Conservation (phyloP, 2,113 vertebrate species). For the Xyliphius kryptos region DNA sequence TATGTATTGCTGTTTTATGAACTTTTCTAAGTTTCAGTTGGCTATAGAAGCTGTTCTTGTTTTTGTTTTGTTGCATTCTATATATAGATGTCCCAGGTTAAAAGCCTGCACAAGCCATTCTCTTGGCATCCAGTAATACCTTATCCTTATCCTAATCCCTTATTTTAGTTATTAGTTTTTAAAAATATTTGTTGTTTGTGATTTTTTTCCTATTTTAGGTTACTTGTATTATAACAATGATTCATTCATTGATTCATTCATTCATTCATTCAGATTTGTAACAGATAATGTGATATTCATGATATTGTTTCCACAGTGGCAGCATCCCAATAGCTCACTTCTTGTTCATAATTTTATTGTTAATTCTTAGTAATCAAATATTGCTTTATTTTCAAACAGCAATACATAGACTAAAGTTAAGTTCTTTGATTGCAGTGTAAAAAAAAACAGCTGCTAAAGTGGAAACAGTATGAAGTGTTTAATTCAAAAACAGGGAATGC, state of each 20-base stretch:
- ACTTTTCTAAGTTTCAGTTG: too few species aligned
- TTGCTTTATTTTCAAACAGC: constrained; percentile 45
- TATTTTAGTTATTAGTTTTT: too few species aligned
- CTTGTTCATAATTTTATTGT: constrained; percentile 55
- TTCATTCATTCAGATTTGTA: constrained; percentile 12
- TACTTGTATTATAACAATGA: neutral
- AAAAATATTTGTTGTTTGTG: too few species aligned
- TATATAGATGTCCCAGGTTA: too few species aligned
- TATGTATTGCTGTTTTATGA: too few species aligned
- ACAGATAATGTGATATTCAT: neutral
- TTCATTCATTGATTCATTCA: neutral
- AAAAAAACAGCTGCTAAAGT: too few species aligned
- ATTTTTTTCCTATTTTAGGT: neutral
- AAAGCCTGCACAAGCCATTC: too few species aligned
- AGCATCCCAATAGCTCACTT: constrained; percentile 20
- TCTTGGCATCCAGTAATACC: too few species aligned
- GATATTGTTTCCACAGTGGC: constrained; percentile 72
- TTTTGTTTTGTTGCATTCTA: too few species aligned
- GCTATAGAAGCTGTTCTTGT: too few species aligned
- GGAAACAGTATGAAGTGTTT: constrained; percentile 7
- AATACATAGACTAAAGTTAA: neutral
- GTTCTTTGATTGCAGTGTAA: too few species aligned
- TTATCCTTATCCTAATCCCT: too few species aligned
- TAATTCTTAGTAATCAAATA: constrained; percentile 63
- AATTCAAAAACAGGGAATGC: constrained; percentile 7